Base-by-base conservation (phyloP, 1,140 invertebrate genomes). In the Drosophila rufa region DNA sequence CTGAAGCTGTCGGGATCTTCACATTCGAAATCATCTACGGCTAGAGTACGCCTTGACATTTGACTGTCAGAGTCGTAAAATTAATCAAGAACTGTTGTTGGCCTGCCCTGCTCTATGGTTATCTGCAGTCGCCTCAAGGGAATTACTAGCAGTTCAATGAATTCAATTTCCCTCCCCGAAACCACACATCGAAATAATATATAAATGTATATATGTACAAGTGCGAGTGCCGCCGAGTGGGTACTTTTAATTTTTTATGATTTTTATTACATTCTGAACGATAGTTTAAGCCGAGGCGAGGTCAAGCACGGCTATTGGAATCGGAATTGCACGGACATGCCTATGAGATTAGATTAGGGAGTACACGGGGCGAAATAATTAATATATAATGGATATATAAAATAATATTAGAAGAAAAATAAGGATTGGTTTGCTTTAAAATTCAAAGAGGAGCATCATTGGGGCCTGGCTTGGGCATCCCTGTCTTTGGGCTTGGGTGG, bases 171-270 rank as follows among this genome's bases (percentile, higher is more conserved):
- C 36, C 27, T 15, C 19, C 38, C 46, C 61, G 4, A 69, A 67
- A 36, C 19, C 46, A 80, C 71, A 62, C 59, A 76, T 67, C 46
- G 75, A 30, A n/a, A 43, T 47, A 33, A 53, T 53, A 36, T 30
- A 33, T 58, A 36, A 3, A 36, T 11, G 11, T 36, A 0, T 36
- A 11, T 30, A 30, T 30, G 27, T 30, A 30, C 5, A 30, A 30
- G 42, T n/a, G 6, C 11, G 14, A 65, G 55, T 46, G 25, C 38
- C 27, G 6, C 8, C 68, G 46, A 69, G 61, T 67, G 66, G 64
- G 68, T 50, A 75, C 53, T 77, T 79, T 59, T 67, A 83, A 80
- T 74, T 83, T 82, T 83, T 81, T 85, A 81, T 85, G 70, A 75
- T 82, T 85, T 55, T 81, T 76, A 85, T 81, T 80, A 84, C 82